A percentile compares a stretch with the other conserved stretches of the same genome.
phyloP scores from a whole-genome alignment of 1,140 invertebrate species.

The Procambarus virginalis region DNA sequence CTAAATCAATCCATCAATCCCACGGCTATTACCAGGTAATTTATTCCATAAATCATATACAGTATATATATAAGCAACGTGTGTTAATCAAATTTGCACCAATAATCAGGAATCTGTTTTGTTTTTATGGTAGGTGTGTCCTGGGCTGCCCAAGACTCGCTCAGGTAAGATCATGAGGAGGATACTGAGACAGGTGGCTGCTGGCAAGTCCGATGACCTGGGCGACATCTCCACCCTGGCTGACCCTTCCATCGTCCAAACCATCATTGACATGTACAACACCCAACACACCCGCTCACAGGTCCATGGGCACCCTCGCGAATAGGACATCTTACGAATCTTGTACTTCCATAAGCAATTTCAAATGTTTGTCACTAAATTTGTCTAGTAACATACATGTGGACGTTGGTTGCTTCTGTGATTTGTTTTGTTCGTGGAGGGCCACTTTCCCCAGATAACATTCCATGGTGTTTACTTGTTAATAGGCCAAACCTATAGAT shows the following conservation, averaged over 20 bases:
- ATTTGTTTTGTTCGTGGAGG: too few species aligned
- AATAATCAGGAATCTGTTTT: neutral
- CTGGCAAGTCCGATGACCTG: conserved; percentile 85
- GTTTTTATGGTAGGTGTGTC: conserved; percentile 71
- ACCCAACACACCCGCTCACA: neutral
- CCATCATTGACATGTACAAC: conserved; percentile 39
- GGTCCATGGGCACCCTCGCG: neutral
- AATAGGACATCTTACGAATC: neutral
- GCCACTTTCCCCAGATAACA: too few species aligned
- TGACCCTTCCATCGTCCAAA: conserved; percentile 67
- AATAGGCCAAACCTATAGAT: too few species aligned
- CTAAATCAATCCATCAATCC: too few species aligned
- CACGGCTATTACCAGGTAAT: neutral
- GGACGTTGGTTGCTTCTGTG: too few species aligned
- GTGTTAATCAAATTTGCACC: neutral
- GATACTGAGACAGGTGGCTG: conserved; percentile 93
- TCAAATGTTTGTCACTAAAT: too few species aligned
- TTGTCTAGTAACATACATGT: too few species aligned
- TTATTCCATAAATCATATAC: neutral
- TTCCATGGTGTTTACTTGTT: too few species aligned
- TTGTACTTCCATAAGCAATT: too few species aligned
- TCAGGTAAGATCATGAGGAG: conserved; percentile 98
- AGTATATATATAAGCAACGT: neutral
- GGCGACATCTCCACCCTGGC: conserved; percentile 91
- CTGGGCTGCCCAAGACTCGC: conserved; percentile 94